Conservation (phyloP, 2,113 vertebrate genomes). For the Lepisosteus osseus region DNA sequence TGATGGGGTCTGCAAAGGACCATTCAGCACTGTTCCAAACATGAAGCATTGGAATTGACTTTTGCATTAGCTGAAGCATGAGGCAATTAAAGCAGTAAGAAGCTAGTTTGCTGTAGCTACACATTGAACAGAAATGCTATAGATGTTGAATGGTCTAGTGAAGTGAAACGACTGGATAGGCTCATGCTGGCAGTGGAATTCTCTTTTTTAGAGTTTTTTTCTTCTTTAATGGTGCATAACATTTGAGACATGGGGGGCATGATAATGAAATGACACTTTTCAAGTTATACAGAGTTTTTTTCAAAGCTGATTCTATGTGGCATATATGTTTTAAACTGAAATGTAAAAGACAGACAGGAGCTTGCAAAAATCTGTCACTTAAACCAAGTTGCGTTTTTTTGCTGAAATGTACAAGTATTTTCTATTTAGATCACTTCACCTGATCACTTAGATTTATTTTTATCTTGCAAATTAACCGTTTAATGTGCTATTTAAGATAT, state of each 20-base stretch:
- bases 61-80: slow-evolving; percentile 30
- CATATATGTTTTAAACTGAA: too few relatives aligned
- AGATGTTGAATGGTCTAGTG: slow-evolving; percentile 31
- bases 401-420: too few relatives aligned
- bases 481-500: too few relatives aligned
- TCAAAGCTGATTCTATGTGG: too few relatives aligned
- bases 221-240: slow-evolving; percentile 36
- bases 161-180: slow-evolving; percentile 42
- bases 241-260: slow-evolving; percentile 28
- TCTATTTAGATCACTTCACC: too few relatives aligned
- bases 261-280: too few relatives aligned
- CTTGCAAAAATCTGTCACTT: too few relatives aligned
- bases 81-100: slow-evolving; percentile 34
- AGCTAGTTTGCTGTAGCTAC: slow-evolving; percentile 23
- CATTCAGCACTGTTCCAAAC: slow-evolving; percentile 25
- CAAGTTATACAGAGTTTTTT: too few relatives aligned
- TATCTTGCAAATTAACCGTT: too few relatives aligned
- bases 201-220: slow-evolving; percentile 36
- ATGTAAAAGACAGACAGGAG: too few relatives aligned
- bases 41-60: slow-evolving; percentile 35
- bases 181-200: slow-evolving; percentile 31
- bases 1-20: slow-evolving; percentile 19
- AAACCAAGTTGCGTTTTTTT: too few relatives aligned
- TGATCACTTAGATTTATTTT: too few relatives aligned
- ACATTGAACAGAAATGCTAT: slow-evolving; percentile 37